Conservation (phyloP, 2,888 invertebrate genomes). For the Tenthredo amoena region DNA sequence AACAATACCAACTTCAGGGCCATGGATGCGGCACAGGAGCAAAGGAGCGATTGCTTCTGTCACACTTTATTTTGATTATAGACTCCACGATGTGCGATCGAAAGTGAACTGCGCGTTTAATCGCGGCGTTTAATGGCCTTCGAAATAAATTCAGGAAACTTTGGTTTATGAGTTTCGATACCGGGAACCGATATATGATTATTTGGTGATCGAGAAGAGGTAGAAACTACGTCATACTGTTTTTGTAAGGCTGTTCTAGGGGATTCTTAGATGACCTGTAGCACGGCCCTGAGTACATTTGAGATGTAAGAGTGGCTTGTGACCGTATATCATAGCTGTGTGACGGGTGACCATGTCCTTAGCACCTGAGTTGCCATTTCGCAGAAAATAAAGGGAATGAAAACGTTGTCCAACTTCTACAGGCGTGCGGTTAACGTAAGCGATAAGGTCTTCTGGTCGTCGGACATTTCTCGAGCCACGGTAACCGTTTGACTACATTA, state of each 20-base stretch:
- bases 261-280: not conserved
- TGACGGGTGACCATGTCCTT: slow-evolving; percentile 48
- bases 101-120: not conserved
- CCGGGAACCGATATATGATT: not conserved
- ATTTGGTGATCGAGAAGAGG: not conserved
- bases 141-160: not conserved
- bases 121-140: not conserved
- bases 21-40: not conserved
- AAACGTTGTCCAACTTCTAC: slow-evolving; percentile 49
- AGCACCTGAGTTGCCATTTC: slow-evolving; percentile 49
- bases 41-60: not conserved
- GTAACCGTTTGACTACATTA: slow-evolving; percentile 43
- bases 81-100: not conserved
- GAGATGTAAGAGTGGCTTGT: slow-evolving; percentile 46
- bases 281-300: slow-evolving; percentile 31
- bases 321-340: slow-evolving; percentile 41
- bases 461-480: slow-evolving; percentile 24
- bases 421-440: slow-evolving; percentile 28
- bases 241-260: not conserved
- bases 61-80: slow-evolving; percentile 2
- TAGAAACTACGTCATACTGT: not conserved
- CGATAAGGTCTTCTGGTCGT: slow-evolving; percentile 44
- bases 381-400: slow-evolving; percentile 48
- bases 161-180: not conserved
- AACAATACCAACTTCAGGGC: not conserved